Percentiles rank a stretch among this genome's conserved stretches.
Evolutionary conservation across 2,888 invertebrate genomes (phyloP).

Genomic region (Arge pagana): DNA sequence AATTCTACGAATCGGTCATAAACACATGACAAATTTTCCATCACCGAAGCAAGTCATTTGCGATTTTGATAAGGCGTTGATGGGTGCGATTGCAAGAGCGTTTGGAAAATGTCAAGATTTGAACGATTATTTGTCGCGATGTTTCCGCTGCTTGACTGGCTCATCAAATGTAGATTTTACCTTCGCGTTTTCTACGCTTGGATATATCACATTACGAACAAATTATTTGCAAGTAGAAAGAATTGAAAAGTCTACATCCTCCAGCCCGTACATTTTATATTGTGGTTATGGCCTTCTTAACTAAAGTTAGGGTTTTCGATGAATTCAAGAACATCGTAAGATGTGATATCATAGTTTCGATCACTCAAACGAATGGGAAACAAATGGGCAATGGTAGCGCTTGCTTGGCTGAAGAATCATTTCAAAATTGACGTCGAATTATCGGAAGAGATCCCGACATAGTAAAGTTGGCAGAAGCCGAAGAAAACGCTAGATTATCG

Average conservation of each 20-base stretch:
- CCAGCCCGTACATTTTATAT: slow-evolving; percentile 9
- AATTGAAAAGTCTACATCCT: slow-evolving; percentile 15
- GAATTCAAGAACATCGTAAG: slow-evolving; percentile 6
- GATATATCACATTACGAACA: slow-evolving; percentile 23
- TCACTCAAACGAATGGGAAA: no score
- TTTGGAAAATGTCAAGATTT: slow-evolving; percentile 17
- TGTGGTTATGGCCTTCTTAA: slow-evolving; percentile 4
- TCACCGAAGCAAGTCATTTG: slow-evolving; percentile 6
- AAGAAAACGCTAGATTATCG: background rate
- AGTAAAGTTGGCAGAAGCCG: background rate
- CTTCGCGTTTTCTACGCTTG: slow-evolving; percentile 19
- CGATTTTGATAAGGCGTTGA: slow-evolving; percentile 9
- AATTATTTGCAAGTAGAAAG: slow-evolving; percentile 21
- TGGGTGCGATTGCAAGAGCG: slow-evolving; percentile 10
- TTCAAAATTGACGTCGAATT: background rate
- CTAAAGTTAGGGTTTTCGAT: slow-evolving; percentile 8
- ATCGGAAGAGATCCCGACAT: slow-evolving; percentile 1
- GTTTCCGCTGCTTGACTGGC: background rate
- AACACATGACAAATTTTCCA: slow-evolving; percentile 5
- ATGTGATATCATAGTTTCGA: no score
- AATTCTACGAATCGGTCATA: slow-evolving; percentile 6
- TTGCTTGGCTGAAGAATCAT: slow-evolving; percentile 1
- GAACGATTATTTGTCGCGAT: background rate
- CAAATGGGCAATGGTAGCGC: no score
- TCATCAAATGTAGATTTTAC: slow-evolving; percentile 7